These are phyloP conservation scores for Choreutis nemorana DNA, from an alignment of 2,888 invertebrate genomes.

Conservation along the genomic window DNA sequence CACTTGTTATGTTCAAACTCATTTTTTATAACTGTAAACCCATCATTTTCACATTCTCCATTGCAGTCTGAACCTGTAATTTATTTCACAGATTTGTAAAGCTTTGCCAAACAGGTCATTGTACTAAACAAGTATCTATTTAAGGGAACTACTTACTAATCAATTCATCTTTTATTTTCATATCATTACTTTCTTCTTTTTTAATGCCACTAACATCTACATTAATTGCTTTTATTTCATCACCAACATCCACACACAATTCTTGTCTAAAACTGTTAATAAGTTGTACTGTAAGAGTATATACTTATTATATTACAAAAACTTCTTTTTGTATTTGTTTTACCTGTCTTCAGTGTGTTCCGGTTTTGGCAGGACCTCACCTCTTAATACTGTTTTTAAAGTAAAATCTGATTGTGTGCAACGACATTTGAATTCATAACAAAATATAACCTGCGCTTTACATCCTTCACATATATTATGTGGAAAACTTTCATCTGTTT, in stretches of 20 bases:
- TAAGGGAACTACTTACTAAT: too few relatives aligned
- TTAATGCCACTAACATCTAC: constrained; percentile 14
- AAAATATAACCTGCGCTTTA: constrained; percentile 27
- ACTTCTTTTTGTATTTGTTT: constrained; percentile 6
- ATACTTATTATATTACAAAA: constrained; percentile 3
- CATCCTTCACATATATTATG: constrained; percentile 31
- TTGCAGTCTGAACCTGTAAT: too few relatives aligned
- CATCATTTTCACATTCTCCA: too few relatives aligned
- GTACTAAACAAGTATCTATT: too few relatives aligned
- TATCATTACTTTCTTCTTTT: constrained; percentile 16
- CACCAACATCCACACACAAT: constrained; percentile 16
- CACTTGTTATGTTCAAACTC: too few relatives aligned
- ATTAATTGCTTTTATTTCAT: constrained; percentile 17
- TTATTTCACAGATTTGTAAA: too few relatives aligned
- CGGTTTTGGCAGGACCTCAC: constrained; percentile 19
- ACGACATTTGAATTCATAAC: constrained; percentile 46
- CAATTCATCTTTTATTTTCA: too few relatives aligned
- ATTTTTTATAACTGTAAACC: too few relatives aligned
- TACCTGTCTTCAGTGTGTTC: too few relatives aligned
- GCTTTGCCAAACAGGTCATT: too few relatives aligned
- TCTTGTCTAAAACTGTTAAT: constrained; percentile 29
- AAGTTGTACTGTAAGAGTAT: constrained; percentile 9
- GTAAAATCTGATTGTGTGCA: constrained; percentile 40
- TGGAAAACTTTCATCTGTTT: constrained; percentile 25
- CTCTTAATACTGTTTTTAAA: constrained; percentile 28